Base-by-base conservation (phyloP, 2,113 vertebrate species). In the Symphodus melops region DNA sequence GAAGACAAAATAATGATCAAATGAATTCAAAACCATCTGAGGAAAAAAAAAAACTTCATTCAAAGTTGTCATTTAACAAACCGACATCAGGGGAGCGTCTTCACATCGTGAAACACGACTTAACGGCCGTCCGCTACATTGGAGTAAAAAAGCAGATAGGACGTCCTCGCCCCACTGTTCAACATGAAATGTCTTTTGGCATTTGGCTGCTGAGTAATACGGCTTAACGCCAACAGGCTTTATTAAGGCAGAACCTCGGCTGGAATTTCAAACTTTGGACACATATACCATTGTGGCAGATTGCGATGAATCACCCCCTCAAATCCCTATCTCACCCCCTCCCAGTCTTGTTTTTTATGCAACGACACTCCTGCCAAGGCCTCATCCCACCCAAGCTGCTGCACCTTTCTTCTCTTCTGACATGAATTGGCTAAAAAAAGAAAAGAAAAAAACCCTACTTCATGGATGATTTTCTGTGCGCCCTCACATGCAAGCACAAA, bases 241-340 rank as follows among this genome's bases (percentile, higher is more conserved):
- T 86, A 90, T 91, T 88, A 89, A 88, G 77, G 82, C 82, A 82
- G 69, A 86, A 86, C 85, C 70, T 60, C 48, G 79, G 46, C 83
- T 64, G 74, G 81, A 82, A 88, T 88, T 83, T 87, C 79, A 86
- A 86, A 84, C 86, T 78, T 83, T 88, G 84, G 86, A 81, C 84
- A 84, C 58, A 85, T 81, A 66, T 54, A 78, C 84, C 79, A 76
- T 82, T 88, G 84, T 87, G 82, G 86, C 89, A 92, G 85, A 88
- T 81, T 89, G 88, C 86, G 86, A 88, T 91, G 89, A 93, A 90
- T 93, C 89, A 86, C 87, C 74, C 84, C 79, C 66, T 86, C 77
- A 74, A 86, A 89, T 85, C 86, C 82, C 88, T 72, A 88, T 88
- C 91, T 83, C 79, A 66, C 69, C 80, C 84, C 85, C 84, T 85